phyloP scores from a whole-genome alignment of 2,113 vertebrate species.

The Thunnus thynnus region DNA sequence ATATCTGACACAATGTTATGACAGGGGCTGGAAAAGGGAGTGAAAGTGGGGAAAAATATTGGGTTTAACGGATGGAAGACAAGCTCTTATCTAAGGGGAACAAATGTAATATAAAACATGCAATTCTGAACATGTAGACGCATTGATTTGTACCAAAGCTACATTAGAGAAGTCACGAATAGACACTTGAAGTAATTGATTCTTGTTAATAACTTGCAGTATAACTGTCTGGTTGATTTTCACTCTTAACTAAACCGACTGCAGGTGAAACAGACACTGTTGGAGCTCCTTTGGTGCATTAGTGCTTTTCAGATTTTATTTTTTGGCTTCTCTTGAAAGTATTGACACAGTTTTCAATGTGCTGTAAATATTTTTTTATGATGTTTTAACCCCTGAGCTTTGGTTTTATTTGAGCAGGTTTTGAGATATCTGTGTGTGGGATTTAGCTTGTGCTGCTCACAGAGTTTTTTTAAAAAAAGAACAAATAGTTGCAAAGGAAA shows the following conservation, averaged over 20 bases:
- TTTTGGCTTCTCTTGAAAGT: no score
- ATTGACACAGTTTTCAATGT: no score
- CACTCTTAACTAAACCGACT: background rate
- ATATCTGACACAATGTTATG: background rate
- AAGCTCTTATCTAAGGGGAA: background rate
- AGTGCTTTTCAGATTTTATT: background rate
- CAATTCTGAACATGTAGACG: background rate
- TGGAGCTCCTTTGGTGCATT: background rate
- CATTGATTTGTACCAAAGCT: background rate
- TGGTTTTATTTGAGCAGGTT: no score
- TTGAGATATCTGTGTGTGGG: no score
- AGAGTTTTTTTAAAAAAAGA: no score
- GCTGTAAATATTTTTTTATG: no score
- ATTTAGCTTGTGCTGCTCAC: no score
- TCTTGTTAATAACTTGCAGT: background rate
- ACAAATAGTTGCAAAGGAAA: no score
- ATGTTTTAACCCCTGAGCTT: no score
- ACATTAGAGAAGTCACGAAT: no score
- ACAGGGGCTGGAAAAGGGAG: background rate
- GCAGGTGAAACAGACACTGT: background rate
- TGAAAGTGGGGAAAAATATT: background rate
- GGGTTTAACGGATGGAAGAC: background rate
- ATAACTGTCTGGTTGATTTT: background rate
- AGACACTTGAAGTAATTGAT: no score
- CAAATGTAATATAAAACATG: background rate